A percentile compares a stretch with the other conserved stretches of the same genome.
phyloP scores from a whole-genome alignment of 2,113 vertebrate species.

The Muscicapa adusta region DNA sequence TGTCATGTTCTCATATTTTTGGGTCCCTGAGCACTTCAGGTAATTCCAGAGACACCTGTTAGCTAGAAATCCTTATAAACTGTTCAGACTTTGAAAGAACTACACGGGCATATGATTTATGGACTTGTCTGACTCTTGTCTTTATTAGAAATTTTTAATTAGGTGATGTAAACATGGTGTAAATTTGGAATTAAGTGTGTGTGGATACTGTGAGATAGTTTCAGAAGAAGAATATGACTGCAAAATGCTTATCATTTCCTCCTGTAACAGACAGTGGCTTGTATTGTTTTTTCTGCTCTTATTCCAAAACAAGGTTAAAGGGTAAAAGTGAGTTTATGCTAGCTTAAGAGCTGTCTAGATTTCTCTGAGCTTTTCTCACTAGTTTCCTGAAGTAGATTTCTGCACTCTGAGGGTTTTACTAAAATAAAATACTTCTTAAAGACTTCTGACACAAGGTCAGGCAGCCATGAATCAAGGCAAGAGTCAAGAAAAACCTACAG shows the following conservation, averaged over 20 bases:
- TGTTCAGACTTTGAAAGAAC: neutral
- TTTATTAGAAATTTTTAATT: neutral
- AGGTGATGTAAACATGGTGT: neutral
- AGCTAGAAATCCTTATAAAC: neutral
- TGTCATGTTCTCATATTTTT: slow-evolving; percentile 1
- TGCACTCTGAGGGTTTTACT: neutral
- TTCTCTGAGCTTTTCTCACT: neutral
- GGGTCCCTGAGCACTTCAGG: slow-evolving; percentile 6
- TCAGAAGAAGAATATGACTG: neutral
- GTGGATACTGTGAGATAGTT: neutral
- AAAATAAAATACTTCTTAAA: neutral
- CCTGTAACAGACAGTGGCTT: neutral
- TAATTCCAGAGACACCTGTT: slow-evolving; percentile 36
- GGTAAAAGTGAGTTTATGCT: fast-evolving
- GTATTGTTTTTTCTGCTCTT: neutral
- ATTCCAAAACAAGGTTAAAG: neutral
- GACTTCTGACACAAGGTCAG: neutral
- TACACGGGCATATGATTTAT: neutral
- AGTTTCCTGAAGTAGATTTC: neutral
- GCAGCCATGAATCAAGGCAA: neutral
- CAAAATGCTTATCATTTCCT: neutral
- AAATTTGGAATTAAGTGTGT: neutral
- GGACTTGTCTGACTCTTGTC: neutral
- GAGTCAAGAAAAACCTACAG: fast-evolving
- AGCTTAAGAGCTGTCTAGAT: neutral